phyloP scores from a whole-genome alignment of 2,113 vertebrate genomes.

The Tychaedon coryphoeus region DNA sequence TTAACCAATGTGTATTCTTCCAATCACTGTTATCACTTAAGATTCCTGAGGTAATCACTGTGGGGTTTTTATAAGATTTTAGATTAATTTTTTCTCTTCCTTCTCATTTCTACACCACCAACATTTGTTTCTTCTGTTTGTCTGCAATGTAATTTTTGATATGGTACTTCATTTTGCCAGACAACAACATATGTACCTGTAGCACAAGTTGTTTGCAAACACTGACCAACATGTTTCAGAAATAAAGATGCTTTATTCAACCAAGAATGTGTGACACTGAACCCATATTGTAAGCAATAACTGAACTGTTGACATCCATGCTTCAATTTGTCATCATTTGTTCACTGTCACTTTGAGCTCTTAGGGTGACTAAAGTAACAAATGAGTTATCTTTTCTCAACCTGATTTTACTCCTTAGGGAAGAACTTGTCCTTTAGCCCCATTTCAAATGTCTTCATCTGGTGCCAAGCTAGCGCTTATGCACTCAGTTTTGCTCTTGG shows the following conservation, averaged over 20 bases:
- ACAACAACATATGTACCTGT: not conserved
- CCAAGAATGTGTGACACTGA: not conserved
- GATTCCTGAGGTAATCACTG: not conserved
- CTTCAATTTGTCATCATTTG: conserved; percentile 63
- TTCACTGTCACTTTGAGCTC: conserved; percentile 25
- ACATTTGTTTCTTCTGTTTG: not conserved
- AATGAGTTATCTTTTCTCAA: conserved; percentile 38
- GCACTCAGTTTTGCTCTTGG: not conserved
- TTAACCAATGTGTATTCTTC: fast-evolving
- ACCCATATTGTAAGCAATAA: not conserved
- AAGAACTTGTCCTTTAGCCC: conserved; percentile 34
- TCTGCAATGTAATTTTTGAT: not conserved
- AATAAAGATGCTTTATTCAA: not conserved
- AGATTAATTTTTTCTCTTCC: fast-evolving
- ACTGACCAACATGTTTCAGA: not conserved
- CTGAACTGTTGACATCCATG: not conserved
- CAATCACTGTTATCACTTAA: not conserved
- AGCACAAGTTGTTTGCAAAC: not conserved
- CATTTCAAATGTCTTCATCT: conserved; percentile 2
- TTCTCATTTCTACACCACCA: not conserved
- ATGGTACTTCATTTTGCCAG: not conserved
- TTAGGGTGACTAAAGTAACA: conserved; percentile 30
- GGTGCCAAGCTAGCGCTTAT: not conserved
- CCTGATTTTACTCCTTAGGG: conserved; percentile 8
- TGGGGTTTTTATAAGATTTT: fast-evolving